Conservation (phyloP, 2,113 vertebrate species). For the Zeus faber region DNA sequence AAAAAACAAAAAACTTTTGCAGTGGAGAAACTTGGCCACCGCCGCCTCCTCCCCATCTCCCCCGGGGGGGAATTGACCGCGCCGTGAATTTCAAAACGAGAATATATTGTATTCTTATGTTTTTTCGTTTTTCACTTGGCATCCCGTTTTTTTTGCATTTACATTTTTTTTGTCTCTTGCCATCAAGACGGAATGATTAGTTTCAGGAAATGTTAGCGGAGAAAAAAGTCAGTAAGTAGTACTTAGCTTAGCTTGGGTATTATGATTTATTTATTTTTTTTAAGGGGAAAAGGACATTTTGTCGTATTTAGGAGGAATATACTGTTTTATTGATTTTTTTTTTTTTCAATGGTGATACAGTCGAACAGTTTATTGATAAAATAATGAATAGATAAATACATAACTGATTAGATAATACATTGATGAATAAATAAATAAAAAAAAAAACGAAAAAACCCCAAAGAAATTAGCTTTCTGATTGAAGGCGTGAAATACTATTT, state of each 20-base stretch:
- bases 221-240: constrained; percentile 2
- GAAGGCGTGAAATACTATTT: constrained; percentile 8
- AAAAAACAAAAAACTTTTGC: constrained; percentile 63
- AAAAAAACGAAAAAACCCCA: constrained; percentile 34
- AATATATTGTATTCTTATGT: too few relatives aligned
- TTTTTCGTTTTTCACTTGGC: too few relatives aligned
- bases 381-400: too few relatives aligned
- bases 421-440: constrained; percentile 33
- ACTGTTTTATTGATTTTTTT: too few relatives aligned
- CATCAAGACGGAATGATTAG: constrained; percentile 67
- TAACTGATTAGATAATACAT: too few relatives aligned
- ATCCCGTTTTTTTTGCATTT: not conserved
- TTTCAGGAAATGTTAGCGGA: constrained; percentile 54
- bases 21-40: constrained; percentile 68
- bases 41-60: too few relatives aligned
- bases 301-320: too few relatives aligned
- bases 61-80: constrained; percentile 65
- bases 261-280: too few relatives aligned
- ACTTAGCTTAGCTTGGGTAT: not conserved
- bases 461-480: constrained; percentile 31
- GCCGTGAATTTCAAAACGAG: constrained; percentile 71
- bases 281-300: too few relatives aligned
- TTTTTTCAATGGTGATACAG: too few relatives aligned
- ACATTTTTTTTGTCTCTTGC: constrained; percentile 47
- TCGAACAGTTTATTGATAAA: too few relatives aligned